Percentiles rank a stretch among this genome's conserved stretches.
These are phyloP conservation scores for Lasioglossum morio DNA, from an alignment of 2,888 invertebrate genomes.

Conservation along the genomic window DNA sequence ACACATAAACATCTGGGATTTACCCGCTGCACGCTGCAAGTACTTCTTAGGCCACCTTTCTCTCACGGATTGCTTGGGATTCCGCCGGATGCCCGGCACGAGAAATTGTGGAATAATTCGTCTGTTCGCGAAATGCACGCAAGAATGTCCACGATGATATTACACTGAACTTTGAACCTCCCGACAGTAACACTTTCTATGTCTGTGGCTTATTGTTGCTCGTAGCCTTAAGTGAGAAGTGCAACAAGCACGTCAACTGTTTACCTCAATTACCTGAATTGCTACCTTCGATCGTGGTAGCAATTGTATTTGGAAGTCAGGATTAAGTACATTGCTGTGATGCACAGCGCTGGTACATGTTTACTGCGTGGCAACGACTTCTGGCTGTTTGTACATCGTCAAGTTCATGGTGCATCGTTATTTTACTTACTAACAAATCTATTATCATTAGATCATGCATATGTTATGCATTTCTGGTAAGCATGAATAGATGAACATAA, in stretches of 20 bases:
- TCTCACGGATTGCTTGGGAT: constrained; percentile 56
- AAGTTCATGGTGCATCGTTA: not conserved
- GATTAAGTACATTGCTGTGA: not conserved
- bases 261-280: not conserved
- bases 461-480: not conserved
- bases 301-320: not conserved
- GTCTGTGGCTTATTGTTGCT: not conserved
- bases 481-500: not conserved
- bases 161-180: not conserved
- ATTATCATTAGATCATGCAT: not conserved
- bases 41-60: constrained; percentile 57
- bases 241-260: not conserved
- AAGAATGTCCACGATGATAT: constrained; percentile 25
- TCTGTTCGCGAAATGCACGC: constrained; percentile 38
- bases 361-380: not conserved
- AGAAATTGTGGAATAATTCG: constrained; percentile 52
- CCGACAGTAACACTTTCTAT: not conserved
- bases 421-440: not conserved
- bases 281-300: not conserved
- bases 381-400: not conserved
- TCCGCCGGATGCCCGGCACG: constrained; percentile 34
- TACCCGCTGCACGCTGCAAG: constrained; percentile 36
- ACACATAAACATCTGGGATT: constrained; percentile 71
- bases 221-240: not conserved
- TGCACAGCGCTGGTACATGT: not conserved